These are phyloP conservation scores for Paratilapia polleni DNA, from an alignment of 2,113 vertebrate species.

Conservation along the genomic window DNA sequence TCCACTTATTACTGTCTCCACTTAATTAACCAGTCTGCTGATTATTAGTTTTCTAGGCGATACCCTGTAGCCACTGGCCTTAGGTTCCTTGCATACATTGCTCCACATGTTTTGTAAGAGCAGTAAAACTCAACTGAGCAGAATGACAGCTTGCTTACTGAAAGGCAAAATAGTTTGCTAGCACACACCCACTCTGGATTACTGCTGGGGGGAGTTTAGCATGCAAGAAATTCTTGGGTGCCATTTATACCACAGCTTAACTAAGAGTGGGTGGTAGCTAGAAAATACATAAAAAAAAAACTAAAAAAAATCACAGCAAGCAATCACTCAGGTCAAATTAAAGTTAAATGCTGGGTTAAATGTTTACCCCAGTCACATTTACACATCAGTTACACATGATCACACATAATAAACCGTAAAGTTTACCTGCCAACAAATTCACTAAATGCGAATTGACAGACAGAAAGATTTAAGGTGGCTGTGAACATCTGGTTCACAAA, in stretches of 20 bases:
- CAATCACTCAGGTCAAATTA: neutral
- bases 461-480: neutral
- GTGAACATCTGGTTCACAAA: neutral
- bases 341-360: neutral
- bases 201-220: neutral
- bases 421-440: neutral
- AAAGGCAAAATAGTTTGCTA: neutral
- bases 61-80: neutral
- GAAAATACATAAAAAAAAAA: neutral
- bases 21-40: constrained; percentile 18
- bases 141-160: constrained; percentile 10
- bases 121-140: constrained; percentile 37
- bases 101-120: constrained; percentile 53
- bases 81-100: constrained; percentile 30
- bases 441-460: neutral
- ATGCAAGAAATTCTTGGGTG: constrained; percentile 18
- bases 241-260: neutral
- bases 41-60: neutral
- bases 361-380: neutral
- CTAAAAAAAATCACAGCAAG: neutral
- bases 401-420: neutral
- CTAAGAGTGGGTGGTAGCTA: neutral
- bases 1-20: constrained; percentile 4
- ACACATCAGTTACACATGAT: neutral
- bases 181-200: constrained; percentile 34